A percentile compares a stretch with the other conserved stretches of the same genome.
Conservation (phyloP, 64 coral and sea anemone species). For the Stylophora pistillata region DNA sequence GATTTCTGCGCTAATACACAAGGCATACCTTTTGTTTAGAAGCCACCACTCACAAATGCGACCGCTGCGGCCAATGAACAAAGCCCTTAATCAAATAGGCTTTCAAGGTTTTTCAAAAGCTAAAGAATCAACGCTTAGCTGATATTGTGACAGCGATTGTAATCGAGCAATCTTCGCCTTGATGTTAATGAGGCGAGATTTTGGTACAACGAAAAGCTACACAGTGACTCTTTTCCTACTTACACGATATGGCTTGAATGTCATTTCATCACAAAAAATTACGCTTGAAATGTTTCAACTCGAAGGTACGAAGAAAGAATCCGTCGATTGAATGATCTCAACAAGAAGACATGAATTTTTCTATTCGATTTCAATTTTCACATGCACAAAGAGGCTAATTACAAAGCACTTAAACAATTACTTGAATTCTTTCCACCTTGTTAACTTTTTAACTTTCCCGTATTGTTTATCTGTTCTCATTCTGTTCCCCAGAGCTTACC, state of each 20-base stretch:
- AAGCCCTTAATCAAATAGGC: slow-evolving; percentile 48
- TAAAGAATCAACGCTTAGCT: slow-evolving; percentile 37
- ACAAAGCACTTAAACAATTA: slow-evolving; percentile 39
- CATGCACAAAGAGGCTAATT: slow-evolving; percentile 23
- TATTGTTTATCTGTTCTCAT: not conserved
- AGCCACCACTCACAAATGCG: slow-evolving; percentile 18
- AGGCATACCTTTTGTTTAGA: slow-evolving; percentile 53
- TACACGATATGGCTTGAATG: not conserved
- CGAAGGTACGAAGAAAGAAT: not conserved
- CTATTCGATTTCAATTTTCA: not conserved
- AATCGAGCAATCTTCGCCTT: slow-evolving; percentile 29
- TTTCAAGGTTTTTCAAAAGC: slow-evolving; percentile 28
- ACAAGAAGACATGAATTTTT: no score
- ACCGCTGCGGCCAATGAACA: slow-evolving; percentile 47
- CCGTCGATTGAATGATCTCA: not conserved
- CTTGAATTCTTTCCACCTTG: slow-evolving; percentile 44
- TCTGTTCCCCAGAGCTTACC: not conserved
- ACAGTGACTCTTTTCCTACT: not conserved
- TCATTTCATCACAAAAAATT: not conserved
- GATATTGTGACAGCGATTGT: slow-evolving; percentile 19
- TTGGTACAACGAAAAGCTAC: not conserved
- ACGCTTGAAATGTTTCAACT: not conserved
- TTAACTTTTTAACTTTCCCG: slow-evolving; percentile 6
- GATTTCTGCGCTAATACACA: slow-evolving; percentile 43
- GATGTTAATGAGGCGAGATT: slow-evolving; percentile 10